Base-by-base conservation (phyloP, 92 coral and sea anemone genomes). In the Porites divaricata region DNA sequence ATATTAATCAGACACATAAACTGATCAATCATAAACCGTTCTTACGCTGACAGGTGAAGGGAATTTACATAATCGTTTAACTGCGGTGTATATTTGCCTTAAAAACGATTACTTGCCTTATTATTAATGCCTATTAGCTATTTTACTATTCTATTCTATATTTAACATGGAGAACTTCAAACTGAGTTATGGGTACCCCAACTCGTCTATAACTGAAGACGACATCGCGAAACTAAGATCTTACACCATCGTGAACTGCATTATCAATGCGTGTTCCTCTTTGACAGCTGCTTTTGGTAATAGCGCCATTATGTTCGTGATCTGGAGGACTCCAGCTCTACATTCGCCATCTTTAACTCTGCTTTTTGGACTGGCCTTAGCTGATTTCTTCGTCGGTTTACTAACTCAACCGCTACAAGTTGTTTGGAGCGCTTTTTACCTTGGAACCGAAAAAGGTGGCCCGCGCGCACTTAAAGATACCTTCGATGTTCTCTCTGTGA, bases 341-440 rank as follows among this genome's bases (percentile, higher is more conserved):
- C 88, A 84, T 67, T 75, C 76, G 67, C 88, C 88, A n/a, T 84
- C 88, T 22, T 17, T 75, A 59, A 67, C 76, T 16, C 23, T 84
- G 51, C 67, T 84, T n/a, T 74, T 84, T 21, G 75, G 88, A 9
- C 82, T 84, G 4, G 88, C 88, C 6, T 56, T 84, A 41, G 65
- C 88, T 2, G 88, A 84, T 23, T 76, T 84, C 17, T 57, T 63
- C 16, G 82, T 84, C 1, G 88, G 88, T 53, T 2, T 54, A 19
- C n/a, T 76, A 10, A 56, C 67, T 74, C 88, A 84, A 35, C 88
- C 88, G 7, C n/a, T 84, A 20, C 57, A 51, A 1, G 82, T 84
- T 23, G 81, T 81, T 65, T 74, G 21, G 0, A 4, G 19, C 49
- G 16, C 26, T 2, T 50, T 57, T 45, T 19, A 9, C 81, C 17